Base-by-base conservation (phyloP, 2,888 invertebrate genomes). In the Trilocha varians region DNA sequence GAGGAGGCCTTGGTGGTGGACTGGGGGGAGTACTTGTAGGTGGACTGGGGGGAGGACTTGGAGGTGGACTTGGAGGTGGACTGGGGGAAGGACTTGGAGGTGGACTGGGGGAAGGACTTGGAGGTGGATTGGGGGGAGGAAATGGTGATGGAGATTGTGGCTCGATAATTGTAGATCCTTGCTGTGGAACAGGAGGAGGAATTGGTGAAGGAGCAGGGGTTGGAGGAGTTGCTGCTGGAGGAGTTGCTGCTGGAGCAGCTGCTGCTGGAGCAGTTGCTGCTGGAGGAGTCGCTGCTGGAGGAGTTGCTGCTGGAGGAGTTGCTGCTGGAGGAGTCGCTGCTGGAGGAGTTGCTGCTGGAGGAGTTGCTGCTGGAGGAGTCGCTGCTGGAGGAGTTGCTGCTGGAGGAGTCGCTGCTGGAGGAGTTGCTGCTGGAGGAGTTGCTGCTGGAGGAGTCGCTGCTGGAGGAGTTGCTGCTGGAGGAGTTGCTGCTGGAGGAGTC, bases 1-100 rank as follows among this genome's bases (percentile, higher is more conserved):
- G 51, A 32, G 39, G 3, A 17, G 39, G 36, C 14, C 17, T 53
- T 18, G 53, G 45, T 1, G 50, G 40, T 35, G 47, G 50, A 45
- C 11, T 44, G 16, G 41, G 36, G 14, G 49, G 17, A 36, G 5
- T 9, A 9, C 46, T n/a, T 38, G 54, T 34, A 15, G 45, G 52
- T 14, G 51, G 50, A 3, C 3, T 53, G 8, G 54, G 50, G 1
- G 46, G 42, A 5, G 45, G 39, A 13, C 40, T 25, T 8, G 38
- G 14, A 1, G 15, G 38, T 13, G 38, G 34, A 1, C 14, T 37
- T 5, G 38, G 15, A n/a, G 38, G 33, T 13, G 33, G n/a, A n/a
- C n/a, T n/a, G n/a, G n/a, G n/a, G n/a, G n/a, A n/a, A n/a, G n/a
- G n/a, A n/a, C n/a, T n/a, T n/a, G n/a, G n/a, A n/a, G n/a, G n/a